Evolutionary conservation across 2,113 vertebrate genomes (phyloP).

Genomic region (Dipodomys stephensi): DNA sequence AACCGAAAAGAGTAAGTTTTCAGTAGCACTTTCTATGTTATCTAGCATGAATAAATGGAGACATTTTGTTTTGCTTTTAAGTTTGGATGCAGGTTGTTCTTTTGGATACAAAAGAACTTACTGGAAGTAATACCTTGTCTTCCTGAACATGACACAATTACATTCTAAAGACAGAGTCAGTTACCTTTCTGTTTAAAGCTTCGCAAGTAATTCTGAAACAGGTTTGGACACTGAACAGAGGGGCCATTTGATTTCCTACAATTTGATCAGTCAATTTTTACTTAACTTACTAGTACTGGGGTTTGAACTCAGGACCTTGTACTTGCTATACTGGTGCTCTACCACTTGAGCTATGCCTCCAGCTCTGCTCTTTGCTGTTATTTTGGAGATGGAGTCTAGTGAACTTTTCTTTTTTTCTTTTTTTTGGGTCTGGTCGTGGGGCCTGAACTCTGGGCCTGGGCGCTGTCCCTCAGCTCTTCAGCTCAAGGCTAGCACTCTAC

Average conservation of each 20-base stretch:
- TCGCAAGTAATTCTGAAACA: not conserved
- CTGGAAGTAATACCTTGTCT: not conserved
- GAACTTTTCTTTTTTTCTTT: too few species aligned
- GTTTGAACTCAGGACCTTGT: too few species aligned
- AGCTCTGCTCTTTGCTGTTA: too few species aligned
- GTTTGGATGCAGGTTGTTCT: not conserved
- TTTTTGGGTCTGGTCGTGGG: too few species aligned
- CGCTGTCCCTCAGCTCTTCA: too few species aligned
- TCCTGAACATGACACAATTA: not conserved
- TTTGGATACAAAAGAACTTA: not conserved
- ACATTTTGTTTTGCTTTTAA: conserved; percentile 4
- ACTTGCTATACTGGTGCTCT: too few species aligned
- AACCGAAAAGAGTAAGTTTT: not conserved
- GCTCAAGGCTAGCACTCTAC: too few species aligned
- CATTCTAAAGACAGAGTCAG: not conserved
- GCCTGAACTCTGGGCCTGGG: too few species aligned
- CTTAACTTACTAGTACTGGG: not conserved
- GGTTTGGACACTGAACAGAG: not conserved
- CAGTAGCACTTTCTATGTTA: not conserved
- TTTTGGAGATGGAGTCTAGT: too few species aligned
- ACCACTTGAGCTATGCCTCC: too few species aligned
- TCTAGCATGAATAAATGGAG: not conserved
- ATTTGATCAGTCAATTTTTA: too few species aligned
- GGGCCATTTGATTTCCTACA: not conserved
- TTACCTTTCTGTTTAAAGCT: not conserved